Conservation (phyloP, 2,888 invertebrate species). For the Corbicula japonica region DNA sequence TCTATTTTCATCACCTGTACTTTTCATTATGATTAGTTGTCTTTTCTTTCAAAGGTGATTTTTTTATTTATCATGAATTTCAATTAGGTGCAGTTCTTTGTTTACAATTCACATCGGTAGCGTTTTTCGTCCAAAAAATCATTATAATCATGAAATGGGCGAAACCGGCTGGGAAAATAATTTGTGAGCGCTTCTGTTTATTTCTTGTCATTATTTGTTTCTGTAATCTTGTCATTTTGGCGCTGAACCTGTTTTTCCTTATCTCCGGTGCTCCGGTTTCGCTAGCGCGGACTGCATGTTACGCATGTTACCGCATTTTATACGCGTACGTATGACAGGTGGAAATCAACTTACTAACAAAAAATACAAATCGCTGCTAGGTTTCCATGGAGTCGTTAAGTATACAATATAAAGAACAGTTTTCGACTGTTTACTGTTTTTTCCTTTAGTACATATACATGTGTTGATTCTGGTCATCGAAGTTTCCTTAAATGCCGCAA, state of each 20-base stretch:
- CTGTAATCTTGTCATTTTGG: conserved; percentile 16
- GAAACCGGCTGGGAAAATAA: too few relatives aligned
- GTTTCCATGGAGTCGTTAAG: conserved; percentile 58
- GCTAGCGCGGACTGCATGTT: conserved; percentile 18
- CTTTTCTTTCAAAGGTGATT: too few relatives aligned
- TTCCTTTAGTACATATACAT: too few relatives aligned
- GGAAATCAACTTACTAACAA: conserved; percentile 53
- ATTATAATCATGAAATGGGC: too few relatives aligned
- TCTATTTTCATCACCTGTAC: too few relatives aligned
- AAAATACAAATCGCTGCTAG: conserved; percentile 50
- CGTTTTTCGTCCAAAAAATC: too few relatives aligned
- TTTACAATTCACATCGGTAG: too few relatives aligned
- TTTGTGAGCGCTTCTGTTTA: conserved; percentile 8
- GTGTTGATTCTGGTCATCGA: too few relatives aligned
- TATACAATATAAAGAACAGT: conserved; percentile 40
- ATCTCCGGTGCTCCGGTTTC: conserved; percentile 8
- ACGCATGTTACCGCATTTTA: conserved; percentile 51
- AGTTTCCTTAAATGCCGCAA: too few relatives aligned
- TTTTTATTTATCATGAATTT: too few relatives aligned
- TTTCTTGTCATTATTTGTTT: conserved; percentile 10
- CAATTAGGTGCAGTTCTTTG: too few relatives aligned
- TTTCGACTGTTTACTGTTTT: conserved; percentile 33
- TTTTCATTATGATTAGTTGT: too few relatives aligned
- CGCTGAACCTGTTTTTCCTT: not conserved
- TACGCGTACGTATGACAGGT: conserved; percentile 58